Evolutionary conservation across 2,888 invertebrate genomes (phyloP), one percentile per base, ranked within the genome.

Genomic region (Palloptera scutellata): DNA sequence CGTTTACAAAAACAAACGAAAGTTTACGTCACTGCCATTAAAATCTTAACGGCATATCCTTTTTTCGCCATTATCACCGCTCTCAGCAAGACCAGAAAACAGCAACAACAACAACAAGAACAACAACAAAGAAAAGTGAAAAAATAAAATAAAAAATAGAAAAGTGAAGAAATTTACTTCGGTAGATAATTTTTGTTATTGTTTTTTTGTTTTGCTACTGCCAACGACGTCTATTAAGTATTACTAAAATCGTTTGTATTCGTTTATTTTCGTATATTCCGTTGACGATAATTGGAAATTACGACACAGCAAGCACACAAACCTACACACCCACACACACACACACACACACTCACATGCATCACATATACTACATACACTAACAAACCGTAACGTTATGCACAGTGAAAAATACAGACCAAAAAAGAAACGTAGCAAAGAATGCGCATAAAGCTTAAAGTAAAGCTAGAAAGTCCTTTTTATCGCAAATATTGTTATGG

Each of bases 221-320:
- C 42, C 17, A 57, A 20, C n/a, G 30, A 11, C 53, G 19, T 12
- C 53, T n/a, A 5, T n/a, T n/a, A n/a, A n/a, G n/a, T 6, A 53
- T 17, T 19, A 9, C 11, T 30, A 66, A 61, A 53, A 53, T 66
- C 61, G 54, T 61, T 60, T 61, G 48, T 60, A 60, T 53, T 66
- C 66, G 60, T 45, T 66, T 60, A 45, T 54, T 54, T 66, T 66
- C 54, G 54, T 60, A 41, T 51, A 17, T 58, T 51, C 40, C 48
- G 41, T 48, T 64, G 58, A 20, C 20, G 64, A 53, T 61, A 66
- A 66, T 60, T 66, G 66, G 61, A 61, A 55, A 45, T 61, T 66
- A 66, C 52, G 66, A n/a, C 53, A 40, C 40, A 59, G 42, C 58
- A 64, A 58, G 19, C 5, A 45, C 45, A 60, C 19, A 19, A n/a